Conservation (phyloP, 2,888 invertebrate genomes). For the Erebia aethiops region DNA sequence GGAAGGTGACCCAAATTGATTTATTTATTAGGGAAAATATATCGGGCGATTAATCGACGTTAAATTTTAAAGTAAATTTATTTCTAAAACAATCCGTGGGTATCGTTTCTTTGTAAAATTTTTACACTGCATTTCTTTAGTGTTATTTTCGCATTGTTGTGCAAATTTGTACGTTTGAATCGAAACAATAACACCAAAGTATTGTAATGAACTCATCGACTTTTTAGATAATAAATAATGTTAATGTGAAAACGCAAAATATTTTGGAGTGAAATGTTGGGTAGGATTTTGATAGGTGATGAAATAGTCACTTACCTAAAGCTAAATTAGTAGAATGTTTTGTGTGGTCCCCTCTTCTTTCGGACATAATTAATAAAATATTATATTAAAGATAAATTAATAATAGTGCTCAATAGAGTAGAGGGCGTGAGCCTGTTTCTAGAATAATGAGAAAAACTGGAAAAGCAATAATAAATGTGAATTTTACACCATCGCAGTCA, state of each 20-base stretch:
- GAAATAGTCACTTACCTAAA: constrained; percentile 60
- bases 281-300: constrained; percentile 60
- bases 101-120: constrained; percentile 26
- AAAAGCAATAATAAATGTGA: constrained; percentile 78
- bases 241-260: constrained; percentile 66
- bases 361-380: constrained; percentile 67
- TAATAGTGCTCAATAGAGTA: constrained; percentile 80
- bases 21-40: constrained; percentile 78
- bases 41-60: constrained; percentile 62
- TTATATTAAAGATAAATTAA: constrained; percentile 60
- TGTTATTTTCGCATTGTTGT: constrained; percentile 40
- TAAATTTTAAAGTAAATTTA: constrained; percentile 27
- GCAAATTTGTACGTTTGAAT: constrained; percentile 49
- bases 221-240: constrained; percentile 81
- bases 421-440: constrained; percentile 53
- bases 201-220: constrained; percentile 78
- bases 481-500: constrained; percentile 64
- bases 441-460: constrained; percentile 56
- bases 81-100: constrained; percentile 25
- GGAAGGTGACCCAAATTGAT: constrained; percentile 62
- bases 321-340: constrained; percentile 72
- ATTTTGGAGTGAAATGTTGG: constrained; percentile 76
- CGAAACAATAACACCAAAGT: constrained; percentile 82
- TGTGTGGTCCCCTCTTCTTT: constrained; percentile 64
- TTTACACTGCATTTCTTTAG: constrained; percentile 36